Percentiles rank a stretch among this genome's conserved stretches.
Conservation (phyloP, 2,797 vertebrate species). For the Tinamus major region DNA sequence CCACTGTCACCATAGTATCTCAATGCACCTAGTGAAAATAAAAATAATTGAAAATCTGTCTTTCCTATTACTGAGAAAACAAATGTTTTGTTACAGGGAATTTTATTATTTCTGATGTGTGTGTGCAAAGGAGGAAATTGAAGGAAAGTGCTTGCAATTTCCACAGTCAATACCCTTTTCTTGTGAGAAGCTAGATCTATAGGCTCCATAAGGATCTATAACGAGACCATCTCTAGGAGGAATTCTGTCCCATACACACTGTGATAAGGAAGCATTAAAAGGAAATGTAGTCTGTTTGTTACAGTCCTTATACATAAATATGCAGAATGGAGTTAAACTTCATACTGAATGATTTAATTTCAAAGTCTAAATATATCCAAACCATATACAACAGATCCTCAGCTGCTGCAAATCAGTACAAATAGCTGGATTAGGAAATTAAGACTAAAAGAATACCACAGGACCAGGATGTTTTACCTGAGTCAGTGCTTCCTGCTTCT, state of each 20-base stretch:
- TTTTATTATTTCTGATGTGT: neutral
- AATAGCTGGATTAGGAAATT: neutral
- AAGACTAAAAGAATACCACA: neutral
- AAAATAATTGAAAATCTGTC: neutral
- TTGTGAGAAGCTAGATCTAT: neutral
- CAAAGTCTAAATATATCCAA: neutral
- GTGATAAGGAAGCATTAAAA: neutral
- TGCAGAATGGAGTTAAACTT: neutral
- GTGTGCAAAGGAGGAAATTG: neutral
- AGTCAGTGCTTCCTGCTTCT: neutral
- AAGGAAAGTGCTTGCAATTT: neutral
- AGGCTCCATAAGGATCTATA: neutral
- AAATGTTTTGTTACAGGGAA: neutral
- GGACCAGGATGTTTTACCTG: neutral
- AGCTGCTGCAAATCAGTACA: neutral
- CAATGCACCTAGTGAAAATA: neutral
- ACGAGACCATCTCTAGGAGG: neutral
- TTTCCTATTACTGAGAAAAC: neutral
- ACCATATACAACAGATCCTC: neutral
- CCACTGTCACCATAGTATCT: neutral
- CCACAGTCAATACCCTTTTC: neutral
- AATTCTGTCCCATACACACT: neutral
- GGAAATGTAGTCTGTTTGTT: neutral
- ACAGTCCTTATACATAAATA: neutral
- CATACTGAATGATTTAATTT: neutral